Evolutionary conservation across 2,888 invertebrate species (phyloP).

Genomic region (Pristionchus japonicus): DNA sequence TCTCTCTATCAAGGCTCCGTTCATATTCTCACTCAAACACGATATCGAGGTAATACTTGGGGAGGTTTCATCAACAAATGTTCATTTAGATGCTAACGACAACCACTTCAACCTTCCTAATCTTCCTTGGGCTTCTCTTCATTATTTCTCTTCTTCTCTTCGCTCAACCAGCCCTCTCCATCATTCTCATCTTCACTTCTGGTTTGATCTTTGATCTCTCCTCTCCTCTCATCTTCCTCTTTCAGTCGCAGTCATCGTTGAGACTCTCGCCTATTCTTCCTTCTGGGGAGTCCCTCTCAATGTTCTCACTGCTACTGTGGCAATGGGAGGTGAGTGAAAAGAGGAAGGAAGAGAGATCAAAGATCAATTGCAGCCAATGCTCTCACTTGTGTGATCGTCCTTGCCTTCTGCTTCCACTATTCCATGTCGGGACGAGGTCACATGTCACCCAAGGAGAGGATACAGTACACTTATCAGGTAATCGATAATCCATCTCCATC

Average conservation of each 20-base stretch:
- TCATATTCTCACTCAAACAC: conserved; percentile 70
- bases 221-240: conserved; percentile 55
- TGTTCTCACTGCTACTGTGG: conserved; percentile 66
- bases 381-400: conserved; percentile 63
- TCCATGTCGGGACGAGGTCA: conserved; percentile 67
- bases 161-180: conserved; percentile 64
- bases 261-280: conserved; percentile 62
- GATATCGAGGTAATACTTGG: conserved; percentile 69
- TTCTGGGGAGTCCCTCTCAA: conserved; percentile 70
- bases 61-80: neutral
- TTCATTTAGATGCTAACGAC: conserved; percentile 55
- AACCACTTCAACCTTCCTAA: conserved; percentile 58
- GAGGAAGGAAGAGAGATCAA: neutral
- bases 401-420: conserved; percentile 72
- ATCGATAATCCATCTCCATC: neutral
- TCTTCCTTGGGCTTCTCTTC: conserved; percentile 55
- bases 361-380: conserved; percentile 61
- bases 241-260: conserved; percentile 57
- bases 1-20: conserved; percentile 67
- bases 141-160: conserved; percentile 59
- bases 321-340: conserved; percentile 56
- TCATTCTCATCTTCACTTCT: conserved; percentile 58
- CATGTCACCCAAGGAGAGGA: conserved; percentile 58
- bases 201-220: conserved; percentile 53
- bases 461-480: conserved; percentile 73